Evolutionary conservation across 2,888 invertebrate species (phyloP).

Genomic region (Eristalis arbustorum): DNA sequence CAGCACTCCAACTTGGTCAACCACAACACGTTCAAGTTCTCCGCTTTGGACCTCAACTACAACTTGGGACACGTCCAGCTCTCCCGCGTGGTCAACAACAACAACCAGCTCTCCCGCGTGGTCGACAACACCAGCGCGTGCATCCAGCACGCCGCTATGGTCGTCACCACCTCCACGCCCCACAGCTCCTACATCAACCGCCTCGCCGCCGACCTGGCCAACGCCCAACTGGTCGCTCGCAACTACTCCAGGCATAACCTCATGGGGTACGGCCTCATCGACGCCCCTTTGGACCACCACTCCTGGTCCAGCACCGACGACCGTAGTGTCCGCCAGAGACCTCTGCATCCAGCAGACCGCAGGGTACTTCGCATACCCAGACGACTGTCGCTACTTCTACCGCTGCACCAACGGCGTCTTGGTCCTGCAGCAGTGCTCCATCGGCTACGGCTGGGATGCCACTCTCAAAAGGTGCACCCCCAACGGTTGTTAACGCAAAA

Average conservation of each 20-base stretch:
- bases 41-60: background rate
- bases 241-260: background rate
- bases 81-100: background rate
- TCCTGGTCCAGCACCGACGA: background rate
- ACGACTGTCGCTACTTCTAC: conserved; percentile 36
- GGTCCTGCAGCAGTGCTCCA: conserved; percentile 17
- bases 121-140: background rate
- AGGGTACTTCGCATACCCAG: conserved; percentile 34
- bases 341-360: conserved; percentile 3
- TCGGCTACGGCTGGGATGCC: conserved; percentile 34
- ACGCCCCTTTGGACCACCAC: background rate
- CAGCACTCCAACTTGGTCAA: background rate
- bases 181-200: background rate
- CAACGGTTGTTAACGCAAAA: conserved; percentile 10
- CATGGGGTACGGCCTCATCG: background rate
- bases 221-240: background rate
- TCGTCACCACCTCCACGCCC: background rate
- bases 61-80: background rate
- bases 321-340: background rate
- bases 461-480: conserved; percentile 11
- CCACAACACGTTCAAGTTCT: background rate
- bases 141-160: background rate
- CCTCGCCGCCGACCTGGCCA: background rate
- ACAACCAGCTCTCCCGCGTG: background rate
- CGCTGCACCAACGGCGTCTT: conserved; percentile 32